Evolutionary conservation across 2,888 invertebrate genomes (phyloP).

Genomic region (Polydrusus cervinus): DNA sequence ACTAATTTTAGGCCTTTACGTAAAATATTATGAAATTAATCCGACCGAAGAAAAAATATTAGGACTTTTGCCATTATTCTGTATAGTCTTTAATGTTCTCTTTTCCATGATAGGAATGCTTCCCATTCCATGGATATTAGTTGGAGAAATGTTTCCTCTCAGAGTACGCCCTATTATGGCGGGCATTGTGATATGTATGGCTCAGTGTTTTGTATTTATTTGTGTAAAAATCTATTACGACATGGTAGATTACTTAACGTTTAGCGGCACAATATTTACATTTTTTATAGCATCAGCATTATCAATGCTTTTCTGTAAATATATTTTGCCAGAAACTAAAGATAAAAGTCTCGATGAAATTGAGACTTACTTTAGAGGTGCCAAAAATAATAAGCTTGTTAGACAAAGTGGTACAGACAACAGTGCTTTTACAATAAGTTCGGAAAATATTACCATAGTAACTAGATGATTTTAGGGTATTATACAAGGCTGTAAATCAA

Average conservation of each 20-base stretch:
- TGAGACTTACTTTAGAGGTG: slow-evolving; percentile 76
- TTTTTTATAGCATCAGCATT: slow-evolving; percentile 77
- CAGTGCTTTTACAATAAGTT: slow-evolving; percentile 58
- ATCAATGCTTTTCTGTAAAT: slow-evolving; percentile 76
- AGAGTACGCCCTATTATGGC: slow-evolving; percentile 81
- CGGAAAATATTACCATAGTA: slow-evolving; percentile 40
- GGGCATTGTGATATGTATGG: slow-evolving; percentile 81
- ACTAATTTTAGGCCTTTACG: slow-evolving; percentile 68
- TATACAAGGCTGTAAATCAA: slow-evolving; percentile 8
- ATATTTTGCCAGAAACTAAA: slow-evolving; percentile 81
- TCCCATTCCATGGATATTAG: slow-evolving; percentile 85
- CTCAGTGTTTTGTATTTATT: slow-evolving; percentile 80
- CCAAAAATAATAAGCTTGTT: slow-evolving; percentile 59
- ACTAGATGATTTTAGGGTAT: slow-evolving; percentile 35
- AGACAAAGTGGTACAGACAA: slow-evolving; percentile 68
- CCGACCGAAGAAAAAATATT: slow-evolving; percentile 61
- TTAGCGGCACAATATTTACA: slow-evolving; percentile 79
- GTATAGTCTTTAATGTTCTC: slow-evolving; percentile 80
- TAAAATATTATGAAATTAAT: slow-evolving; percentile 67
- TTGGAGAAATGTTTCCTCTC: slow-evolving; percentile 82
- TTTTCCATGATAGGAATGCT: slow-evolving; percentile 84
- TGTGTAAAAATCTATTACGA: slow-evolving; percentile 83
- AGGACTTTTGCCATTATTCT: slow-evolving; percentile 73
- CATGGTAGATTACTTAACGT: slow-evolving; percentile 74
- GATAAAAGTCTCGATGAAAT: slow-evolving; percentile 81